A percentile compares a stretch with the other conserved stretches of the same genome.
Conservation (phyloP, 2,888 invertebrate genomes). For the Athalia circularis region DNA sequence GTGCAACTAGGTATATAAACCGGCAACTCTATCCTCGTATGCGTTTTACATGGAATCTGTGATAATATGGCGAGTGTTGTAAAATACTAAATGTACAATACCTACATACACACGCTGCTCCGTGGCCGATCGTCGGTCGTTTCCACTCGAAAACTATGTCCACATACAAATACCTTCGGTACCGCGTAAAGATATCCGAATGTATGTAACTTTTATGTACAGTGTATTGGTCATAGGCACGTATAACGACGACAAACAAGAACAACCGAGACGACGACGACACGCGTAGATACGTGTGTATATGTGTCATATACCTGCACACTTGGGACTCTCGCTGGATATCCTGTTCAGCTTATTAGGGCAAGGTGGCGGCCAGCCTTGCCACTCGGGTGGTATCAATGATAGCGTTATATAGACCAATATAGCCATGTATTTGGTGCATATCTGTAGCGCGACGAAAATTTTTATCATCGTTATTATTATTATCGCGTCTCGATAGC, state of each 20-base stretch:
- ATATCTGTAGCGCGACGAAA: too few species aligned
- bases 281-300: not conserved
- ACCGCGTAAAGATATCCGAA: not conserved
- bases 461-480: too few species aligned
- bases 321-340: constrained; percentile 53
- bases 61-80: too few species aligned
- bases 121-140: too few species aligned
- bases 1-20: constrained; percentile 56
- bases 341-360: constrained; percentile 72
- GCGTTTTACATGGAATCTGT: not conserved
- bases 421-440: not conserved
- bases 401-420: not conserved
- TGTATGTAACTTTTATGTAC: too few species aligned
- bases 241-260: not conserved
- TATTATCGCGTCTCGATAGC: too few species aligned
- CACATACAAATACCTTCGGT: not conserved
- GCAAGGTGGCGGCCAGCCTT: constrained; percentile 68
- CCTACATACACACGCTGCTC: too few species aligned
- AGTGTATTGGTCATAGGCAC: not conserved
- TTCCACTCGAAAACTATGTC: not conserved
- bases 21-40: not conserved
- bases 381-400: constrained; percentile 61
- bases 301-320: constrained; percentile 16
- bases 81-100: too few species aligned
- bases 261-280: not conserved